A percentile compares a stretch with the other conserved stretches of the same genome.
phyloP scores from a whole-genome alignment of 1,140 invertebrate species.

The Leptinotarsa defecta region DNA sequence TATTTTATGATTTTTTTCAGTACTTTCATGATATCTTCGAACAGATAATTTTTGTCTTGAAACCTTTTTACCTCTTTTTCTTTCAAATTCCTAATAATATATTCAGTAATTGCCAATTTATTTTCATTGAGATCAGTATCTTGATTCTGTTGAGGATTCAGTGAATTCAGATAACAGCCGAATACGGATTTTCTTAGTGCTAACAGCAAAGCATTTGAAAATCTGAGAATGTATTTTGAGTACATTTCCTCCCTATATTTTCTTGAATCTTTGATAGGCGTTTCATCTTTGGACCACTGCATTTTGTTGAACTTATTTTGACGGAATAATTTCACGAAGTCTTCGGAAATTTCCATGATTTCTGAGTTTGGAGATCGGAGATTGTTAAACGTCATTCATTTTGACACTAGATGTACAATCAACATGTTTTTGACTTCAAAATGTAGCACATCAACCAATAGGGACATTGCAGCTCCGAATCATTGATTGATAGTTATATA shows the following conservation, averaged over 20 bases:
- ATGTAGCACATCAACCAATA: no score
- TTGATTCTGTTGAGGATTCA: conserved; percentile 37
- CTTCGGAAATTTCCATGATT: neutral
- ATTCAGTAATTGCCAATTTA: conserved; percentile 39
- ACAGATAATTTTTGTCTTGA: conserved; percentile 27
- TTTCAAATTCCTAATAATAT: conserved; percentile 27
- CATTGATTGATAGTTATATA: no score
- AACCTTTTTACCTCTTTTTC: conserved; percentile 21
- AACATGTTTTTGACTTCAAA: conserved; percentile 24
- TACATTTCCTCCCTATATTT: conserved; percentile 10
- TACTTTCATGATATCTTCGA: neutral
- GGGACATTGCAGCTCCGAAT: no score
- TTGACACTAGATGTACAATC: conserved; percentile 42
- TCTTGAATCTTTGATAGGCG: conserved; percentile 18
- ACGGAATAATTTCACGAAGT: neutral
- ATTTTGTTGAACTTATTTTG: conserved; percentile 29
- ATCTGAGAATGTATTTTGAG: conserved; percentile 26
- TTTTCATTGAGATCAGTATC: conserved; percentile 35
- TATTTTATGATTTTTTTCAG: neutral
- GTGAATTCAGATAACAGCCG: conserved; percentile 36
- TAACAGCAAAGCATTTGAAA: conserved; percentile 32
- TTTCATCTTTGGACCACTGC: conserved; percentile 34
- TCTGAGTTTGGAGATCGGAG: neutral
- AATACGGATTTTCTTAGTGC: conserved; percentile 30
- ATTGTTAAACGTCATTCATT: no score